Conservation (phyloP, 2,113 vertebrate species). For the Otolemur garnettii region DNA sequence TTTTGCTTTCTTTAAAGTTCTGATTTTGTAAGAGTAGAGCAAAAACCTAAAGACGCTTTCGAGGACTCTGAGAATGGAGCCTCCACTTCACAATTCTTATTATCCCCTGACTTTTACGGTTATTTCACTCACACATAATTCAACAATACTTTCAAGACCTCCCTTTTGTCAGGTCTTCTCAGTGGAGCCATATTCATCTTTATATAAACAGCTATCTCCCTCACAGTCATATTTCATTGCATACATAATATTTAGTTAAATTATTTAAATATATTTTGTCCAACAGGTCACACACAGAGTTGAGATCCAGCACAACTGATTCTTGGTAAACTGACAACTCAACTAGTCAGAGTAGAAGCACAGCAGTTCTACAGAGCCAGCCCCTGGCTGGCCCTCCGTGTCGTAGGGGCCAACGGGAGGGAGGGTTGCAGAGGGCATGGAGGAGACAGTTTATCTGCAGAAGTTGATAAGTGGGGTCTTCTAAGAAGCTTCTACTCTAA, state of each 20-base stretch:
- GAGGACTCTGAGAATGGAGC: background rate
- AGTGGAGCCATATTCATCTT: background rate
- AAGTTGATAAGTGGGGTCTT: background rate
- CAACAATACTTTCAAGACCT: background rate
- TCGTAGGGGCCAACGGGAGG: too few relatives aligned
- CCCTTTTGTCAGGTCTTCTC: background rate
- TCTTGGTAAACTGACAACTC: background rate
- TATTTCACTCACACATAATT: background rate
- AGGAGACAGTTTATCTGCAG: background rate
- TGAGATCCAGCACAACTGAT: background rate
- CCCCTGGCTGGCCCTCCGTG: too few relatives aligned
- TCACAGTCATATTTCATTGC: background rate
- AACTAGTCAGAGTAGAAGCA: background rate
- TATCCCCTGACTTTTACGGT: background rate
- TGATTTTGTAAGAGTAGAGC: background rate
- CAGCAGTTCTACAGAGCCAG: background rate
- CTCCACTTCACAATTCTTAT: background rate
- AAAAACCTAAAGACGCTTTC: background rate
- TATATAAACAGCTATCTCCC: background rate
- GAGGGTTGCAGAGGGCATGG: rapidly evolving
- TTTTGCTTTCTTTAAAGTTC: conserved; percentile 19
- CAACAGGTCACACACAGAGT: background rate
- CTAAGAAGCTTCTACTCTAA: background rate
- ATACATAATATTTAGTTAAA: background rate
- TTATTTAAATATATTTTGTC: background rate